Evolutionary conservation across 2,888 invertebrate species (phyloP), one percentile per base, ranked within the genome.

Genomic region (Caenorhabditis sinica): DNA sequence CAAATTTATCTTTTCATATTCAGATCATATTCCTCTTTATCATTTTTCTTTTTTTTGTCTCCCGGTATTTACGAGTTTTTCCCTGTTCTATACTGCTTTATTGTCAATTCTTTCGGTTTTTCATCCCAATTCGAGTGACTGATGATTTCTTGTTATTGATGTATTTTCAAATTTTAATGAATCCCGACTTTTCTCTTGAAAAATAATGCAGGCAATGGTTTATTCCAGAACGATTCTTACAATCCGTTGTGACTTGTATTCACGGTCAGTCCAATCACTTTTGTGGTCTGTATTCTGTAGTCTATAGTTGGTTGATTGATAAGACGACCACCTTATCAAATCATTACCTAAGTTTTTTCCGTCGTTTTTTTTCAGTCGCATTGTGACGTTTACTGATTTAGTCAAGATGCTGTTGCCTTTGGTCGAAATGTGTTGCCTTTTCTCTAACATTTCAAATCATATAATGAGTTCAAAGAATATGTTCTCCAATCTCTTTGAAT

Each of bases 241-340:
- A 61, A 36, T 25, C 45, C 28, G 17, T 43, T 65, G n/a, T 65
- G 65, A 65, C 65, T 65, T 65, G 65, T 65, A 63, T 17, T 25
- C 45, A 20, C 5, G 25, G 15, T 8, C n/a, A 11, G 2, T 13
- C 28, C 17, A 4, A 15, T 23, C 66, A 66, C 51, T 13, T 20
- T 20, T 68, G 51, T 68, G 36, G n/a, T 68, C 11, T 49, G 49
- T 68, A 68, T 33, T 33, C 30, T 68, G 51, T 68, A 68, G 68
- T 51, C 20, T 65, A 43, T 65, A 65, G 65, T 65, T 17, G 2
- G n/a, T 11, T 36, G 33, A 33, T 51, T 36, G 68, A 68, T 68
- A 68, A 68, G 51, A 68, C 33, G 65, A 65, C 65, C 65, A 23
- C 53, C 60, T 58, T 72, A 40, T 58, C 71, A 58, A 60, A 60